A percentile compares a stretch with the other conserved stretches of the same genome.
phyloP scores from a whole-genome alignment of 1,140 invertebrate genomes.

The Hermetia illucens region DNA sequence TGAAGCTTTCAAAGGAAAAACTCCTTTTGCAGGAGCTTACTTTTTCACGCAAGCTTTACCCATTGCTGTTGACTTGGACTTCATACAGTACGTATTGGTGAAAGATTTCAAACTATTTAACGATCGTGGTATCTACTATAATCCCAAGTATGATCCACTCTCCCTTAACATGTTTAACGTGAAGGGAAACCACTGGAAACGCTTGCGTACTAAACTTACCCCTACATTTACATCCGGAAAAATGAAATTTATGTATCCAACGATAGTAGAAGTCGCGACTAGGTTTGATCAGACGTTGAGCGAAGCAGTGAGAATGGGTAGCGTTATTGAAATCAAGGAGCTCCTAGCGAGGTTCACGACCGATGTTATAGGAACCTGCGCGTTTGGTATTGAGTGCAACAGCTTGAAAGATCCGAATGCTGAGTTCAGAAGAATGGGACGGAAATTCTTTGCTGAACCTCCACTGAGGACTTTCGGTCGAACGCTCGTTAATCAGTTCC shows the following conservation, averaged over 20 bases:
- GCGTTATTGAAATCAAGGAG: constrained; percentile 33
- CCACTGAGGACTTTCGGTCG: neutral
- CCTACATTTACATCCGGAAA: constrained; percentile 36
- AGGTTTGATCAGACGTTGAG: constrained; percentile 30
- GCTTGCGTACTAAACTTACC: constrained; percentile 29
- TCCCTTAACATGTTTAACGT: constrained; percentile 21
- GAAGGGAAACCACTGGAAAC: constrained; percentile 31
- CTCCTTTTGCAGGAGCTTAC: constrained; percentile 5
- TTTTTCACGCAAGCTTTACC: neutral
- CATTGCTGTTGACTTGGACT: neutral
- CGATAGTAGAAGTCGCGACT: constrained; percentile 22
- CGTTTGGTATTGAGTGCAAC: constrained; percentile 43
- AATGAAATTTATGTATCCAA: constrained; percentile 32
- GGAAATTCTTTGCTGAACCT: neutral
- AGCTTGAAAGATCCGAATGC: too few relatives aligned
- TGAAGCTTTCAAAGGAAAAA: constrained; percentile 1
- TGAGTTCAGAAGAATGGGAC: neutral
- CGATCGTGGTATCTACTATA: constrained; percentile 8
- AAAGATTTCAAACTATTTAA: constrained; percentile 21
- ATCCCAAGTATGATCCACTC: constrained; percentile 20
- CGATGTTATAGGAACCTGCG: constrained; percentile 39
- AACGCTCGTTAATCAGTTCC: neutral
- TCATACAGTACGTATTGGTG: constrained; percentile 4
- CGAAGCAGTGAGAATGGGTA: constrained; percentile 18
- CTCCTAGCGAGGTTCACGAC: too few relatives aligned